phyloP scores from a whole-genome alignment of 2,797 vertebrate species.

The Chelonia mydas region DNA sequence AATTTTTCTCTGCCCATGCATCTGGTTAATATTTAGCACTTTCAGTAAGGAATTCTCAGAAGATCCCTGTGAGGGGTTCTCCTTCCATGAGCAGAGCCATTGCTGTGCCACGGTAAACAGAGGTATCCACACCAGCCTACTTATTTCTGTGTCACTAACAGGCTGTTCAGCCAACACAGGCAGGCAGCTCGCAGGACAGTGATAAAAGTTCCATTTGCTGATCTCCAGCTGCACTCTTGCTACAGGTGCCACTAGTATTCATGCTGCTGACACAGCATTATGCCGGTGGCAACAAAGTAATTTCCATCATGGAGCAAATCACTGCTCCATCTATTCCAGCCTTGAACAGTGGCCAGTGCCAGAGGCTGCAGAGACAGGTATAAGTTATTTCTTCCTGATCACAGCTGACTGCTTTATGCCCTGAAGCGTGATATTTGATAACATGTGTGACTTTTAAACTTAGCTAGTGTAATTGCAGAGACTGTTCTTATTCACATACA shows the following conservation, averaged over 20 bases:
- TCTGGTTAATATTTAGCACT: not conserved
- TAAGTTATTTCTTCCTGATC: not conserved
- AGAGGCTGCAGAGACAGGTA: not conserved
- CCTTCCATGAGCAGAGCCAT: not conserved
- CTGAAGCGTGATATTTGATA: not conserved
- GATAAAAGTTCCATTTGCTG: not conserved
- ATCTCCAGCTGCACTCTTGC: not conserved
- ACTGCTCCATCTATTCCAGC: not conserved
- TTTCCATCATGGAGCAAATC: not conserved
- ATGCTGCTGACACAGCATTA: rapidly evolving
- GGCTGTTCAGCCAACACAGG: not conserved
- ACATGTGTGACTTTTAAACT: not conserved
- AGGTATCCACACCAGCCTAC: too few relatives aligned
- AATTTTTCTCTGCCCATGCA: not conserved
- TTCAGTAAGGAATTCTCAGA: not conserved
- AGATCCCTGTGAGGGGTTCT: not conserved
- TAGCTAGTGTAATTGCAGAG: not conserved
- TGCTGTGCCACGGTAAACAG: not conserved
- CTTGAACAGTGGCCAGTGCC: not conserved
- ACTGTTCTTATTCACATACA: not conserved
- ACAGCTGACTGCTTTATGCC: not conserved
- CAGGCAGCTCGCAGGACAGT: not conserved
- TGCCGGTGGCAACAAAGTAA: slow-evolving; percentile 4
- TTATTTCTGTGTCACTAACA: not conserved
- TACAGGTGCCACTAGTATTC: not conserved